A percentile compares a stretch with the other conserved stretches of the same genome.
phyloP scores from a whole-genome alignment of 2,888 invertebrate genomes.

The Hydrotaea cyrtoneurina region DNA sequence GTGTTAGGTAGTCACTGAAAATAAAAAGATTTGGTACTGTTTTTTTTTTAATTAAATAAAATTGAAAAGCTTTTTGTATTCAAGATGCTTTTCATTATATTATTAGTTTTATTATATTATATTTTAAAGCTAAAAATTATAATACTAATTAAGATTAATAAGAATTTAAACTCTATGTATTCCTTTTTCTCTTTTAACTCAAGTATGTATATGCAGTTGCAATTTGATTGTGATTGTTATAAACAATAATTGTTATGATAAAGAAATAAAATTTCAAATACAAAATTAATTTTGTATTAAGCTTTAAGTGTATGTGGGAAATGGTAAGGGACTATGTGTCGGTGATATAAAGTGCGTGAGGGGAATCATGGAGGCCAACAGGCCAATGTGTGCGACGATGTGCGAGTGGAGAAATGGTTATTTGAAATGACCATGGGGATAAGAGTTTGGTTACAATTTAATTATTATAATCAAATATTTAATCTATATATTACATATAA shows the following conservation, averaged over 20 bases:
- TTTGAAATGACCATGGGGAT: background rate
- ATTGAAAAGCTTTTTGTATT: background rate
- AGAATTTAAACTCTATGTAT: conserved; percentile 16
- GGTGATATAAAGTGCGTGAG: background rate
- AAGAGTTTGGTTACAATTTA: background rate
- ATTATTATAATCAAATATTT: conserved; percentile 40
- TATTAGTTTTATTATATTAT: conserved; percentile 14
- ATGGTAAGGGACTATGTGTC: background rate
- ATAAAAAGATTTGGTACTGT: too few relatives aligned
- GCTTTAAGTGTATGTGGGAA: background rate
- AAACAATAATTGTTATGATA: conserved; percentile 11
- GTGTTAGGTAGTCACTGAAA: too few relatives aligned
- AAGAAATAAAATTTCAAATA: conserved; percentile 20
- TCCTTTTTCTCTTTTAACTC: conserved; percentile 7
- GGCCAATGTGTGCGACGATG: background rate
- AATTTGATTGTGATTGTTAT: conserved; percentile 15
- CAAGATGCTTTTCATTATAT: conserved; percentile 7
- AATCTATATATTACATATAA: conserved; percentile 42
- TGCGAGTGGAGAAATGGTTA: background rate
- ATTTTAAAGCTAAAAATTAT: conserved; percentile 29
- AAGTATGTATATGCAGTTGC: background rate
- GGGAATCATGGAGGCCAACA: background rate
- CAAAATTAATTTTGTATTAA: conserved; percentile 9
- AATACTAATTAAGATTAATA: conserved; percentile 19
- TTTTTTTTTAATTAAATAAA: conserved; percentile 9